Evolutionary conservation across 2,888 invertebrate species (phyloP).

Genomic region (Eustalomyia histrio): DNA sequence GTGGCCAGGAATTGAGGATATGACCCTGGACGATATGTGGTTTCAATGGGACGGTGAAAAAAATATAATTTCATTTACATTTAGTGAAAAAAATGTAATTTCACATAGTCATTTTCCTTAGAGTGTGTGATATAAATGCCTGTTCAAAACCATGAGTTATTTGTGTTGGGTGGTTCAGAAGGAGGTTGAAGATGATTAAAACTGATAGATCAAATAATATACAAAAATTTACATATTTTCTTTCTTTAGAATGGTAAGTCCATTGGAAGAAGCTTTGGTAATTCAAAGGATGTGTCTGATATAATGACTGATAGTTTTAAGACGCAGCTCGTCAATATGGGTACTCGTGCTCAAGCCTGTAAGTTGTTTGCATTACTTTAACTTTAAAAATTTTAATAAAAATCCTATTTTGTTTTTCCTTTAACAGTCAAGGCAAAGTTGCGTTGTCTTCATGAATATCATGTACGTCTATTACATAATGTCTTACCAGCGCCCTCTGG

Average conservation of each 20-base stretch:
- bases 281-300: conserved; percentile 78
- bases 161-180: too few species aligned
- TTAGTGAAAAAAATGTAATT: too few species aligned
- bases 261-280: conserved; percentile 77
- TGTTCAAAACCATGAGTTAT: too few species aligned
- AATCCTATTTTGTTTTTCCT: conserved; percentile 17
- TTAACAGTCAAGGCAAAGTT: conserved; percentile 97
- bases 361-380: conserved; percentile 81
- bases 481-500: conserved; percentile 95
- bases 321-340: conserved; percentile 90
- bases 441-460: conserved; percentile 97
- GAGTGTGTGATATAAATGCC: too few species aligned
- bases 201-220: too few species aligned
- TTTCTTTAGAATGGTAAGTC: conserved; percentile 75
- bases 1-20: too few species aligned
- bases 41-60: too few species aligned
- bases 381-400: conserved; percentile 3
- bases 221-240: background rate
- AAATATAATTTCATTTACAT: too few species aligned
- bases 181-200: too few species aligned
- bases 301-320: conserved; percentile 85
- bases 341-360: conserved; percentile 96
- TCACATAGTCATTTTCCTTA: too few species aligned
- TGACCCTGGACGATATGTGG: too few species aligned
- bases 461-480: conserved; percentile 94